Percentiles rank a stretch among this genome's conserved stretches.
Evolutionary conservation across 2,888 invertebrate genomes (phyloP).

Genomic region (Drosophila affinis): DNA sequence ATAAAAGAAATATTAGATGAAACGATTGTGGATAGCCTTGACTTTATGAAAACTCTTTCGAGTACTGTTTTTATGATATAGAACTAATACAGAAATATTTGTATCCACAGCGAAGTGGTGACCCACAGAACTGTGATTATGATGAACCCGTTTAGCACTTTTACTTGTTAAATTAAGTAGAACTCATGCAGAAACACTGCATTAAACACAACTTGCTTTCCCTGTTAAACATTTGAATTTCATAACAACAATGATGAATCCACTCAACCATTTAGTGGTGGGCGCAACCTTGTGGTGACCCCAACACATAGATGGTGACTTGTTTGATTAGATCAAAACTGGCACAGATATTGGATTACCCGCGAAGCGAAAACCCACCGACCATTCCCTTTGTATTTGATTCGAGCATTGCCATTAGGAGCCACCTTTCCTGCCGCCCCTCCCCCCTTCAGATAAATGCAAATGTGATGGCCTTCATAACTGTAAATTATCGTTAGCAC

Average conservation of each 20-base stretch:
- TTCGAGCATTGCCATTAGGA: neutral
- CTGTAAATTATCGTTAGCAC: constrained; percentile 63
- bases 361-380: neutral
- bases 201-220: no score
- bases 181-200: no score
- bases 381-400: neutral
- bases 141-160: no score
- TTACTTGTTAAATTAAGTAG: no score
- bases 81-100: no score
- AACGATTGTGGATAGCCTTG: neutral
- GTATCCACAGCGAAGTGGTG: no score
- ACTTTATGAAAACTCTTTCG: no score
- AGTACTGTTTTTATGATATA: no score
- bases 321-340: neutral
- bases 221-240: neutral
- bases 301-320: neutral
- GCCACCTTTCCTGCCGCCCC: neutral
- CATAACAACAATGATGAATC: neutral
- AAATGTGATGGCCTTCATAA: constrained; percentile 50
- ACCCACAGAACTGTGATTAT: neutral
- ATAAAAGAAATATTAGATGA: neutral
- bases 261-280: neutral
- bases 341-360: neutral
- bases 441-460: constrained; percentile 17
- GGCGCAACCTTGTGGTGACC: neutral